Evolutionary conservation across 2,113 vertebrate genomes (phyloP).

Genomic region (Pteruthius melanotis): DNA sequence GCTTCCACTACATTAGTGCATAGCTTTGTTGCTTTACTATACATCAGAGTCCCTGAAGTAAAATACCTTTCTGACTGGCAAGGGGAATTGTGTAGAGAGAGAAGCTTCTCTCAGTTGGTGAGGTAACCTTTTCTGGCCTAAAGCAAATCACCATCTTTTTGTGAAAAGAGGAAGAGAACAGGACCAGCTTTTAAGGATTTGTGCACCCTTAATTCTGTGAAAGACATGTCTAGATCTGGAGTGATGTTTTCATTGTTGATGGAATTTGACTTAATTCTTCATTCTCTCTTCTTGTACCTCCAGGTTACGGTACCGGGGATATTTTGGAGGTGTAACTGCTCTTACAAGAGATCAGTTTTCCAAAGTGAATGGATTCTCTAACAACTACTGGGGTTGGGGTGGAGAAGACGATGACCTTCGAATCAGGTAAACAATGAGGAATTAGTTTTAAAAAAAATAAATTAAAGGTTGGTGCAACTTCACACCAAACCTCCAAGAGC

Average conservation of each 20-base stretch:
- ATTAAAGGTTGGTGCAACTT: not conserved
- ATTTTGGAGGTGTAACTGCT: conserved; percentile 96
- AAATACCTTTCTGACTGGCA: not conserved
- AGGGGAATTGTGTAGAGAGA: not conserved
- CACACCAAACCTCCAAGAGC: not conserved
- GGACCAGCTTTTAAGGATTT: not conserved
- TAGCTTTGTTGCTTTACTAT: not conserved
- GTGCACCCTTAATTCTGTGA: not conserved
- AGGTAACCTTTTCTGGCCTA: not conserved
- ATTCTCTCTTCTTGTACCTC: not conserved
- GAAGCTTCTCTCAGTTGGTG: not conserved
- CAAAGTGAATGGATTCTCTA: conserved; percentile 94
- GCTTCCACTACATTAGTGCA: fast-evolving
- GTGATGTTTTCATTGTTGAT: not conserved
- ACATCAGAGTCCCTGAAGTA: not conserved
- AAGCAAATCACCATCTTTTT: not conserved
- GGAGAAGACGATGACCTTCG: conserved; percentile 98
- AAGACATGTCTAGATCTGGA: not conserved
- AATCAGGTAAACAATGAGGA: conserved; percentile 76
- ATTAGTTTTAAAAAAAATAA: not conserved
- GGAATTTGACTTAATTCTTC: not conserved
- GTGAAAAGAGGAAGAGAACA: not conserved
- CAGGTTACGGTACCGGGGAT: conserved; percentile 89
- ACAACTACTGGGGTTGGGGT: conserved; percentile 98
- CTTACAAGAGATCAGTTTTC: conserved; percentile 88